Base-by-base conservation (phyloP, 2,888 invertebrate species). In the Asteroscopus sphinx region DNA sequence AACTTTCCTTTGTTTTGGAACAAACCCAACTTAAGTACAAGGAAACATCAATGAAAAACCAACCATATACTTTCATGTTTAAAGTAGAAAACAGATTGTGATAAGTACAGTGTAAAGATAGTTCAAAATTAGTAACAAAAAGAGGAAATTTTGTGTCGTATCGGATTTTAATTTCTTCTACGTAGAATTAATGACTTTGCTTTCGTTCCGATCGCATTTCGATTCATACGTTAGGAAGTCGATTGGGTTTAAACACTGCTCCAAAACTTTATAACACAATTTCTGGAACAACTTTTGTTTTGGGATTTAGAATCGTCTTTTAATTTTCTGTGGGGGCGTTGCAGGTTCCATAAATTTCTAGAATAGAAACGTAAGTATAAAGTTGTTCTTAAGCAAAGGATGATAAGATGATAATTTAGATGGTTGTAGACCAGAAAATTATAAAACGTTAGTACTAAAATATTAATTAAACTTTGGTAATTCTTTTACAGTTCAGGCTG, bases 101-200 rank as follows among this genome's bases (percentile, higher is more conserved):
- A 2, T 0, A 8, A 1, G 0, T 15, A 16, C 12, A 8, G 42
- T 49, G 55, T 68, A 82, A 80, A 71, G 77, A 77, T 76, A 71
- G 70, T 76, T 79, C 77, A 58, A 60, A 70, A 73, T 64, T 75
- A 68, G 63, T 57, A 73, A 54, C 77, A 76, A 76, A 80, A 78
- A 83, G 89, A 86, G 90, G 91, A 90, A 76, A 76, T 76, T 92
- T 92, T 91, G 91, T 91, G 91, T 92, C 90, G 93, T 93, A 93
- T 93, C 90, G 91, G 91, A 89, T 92, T 93, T 93, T 92, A 92
- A 93, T 93, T 93, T 92, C 92, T 92, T 82, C 82, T 86, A 76
- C 79, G 82, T 81, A 85, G 89, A 92, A 93, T 92, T 92, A 93
- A 93, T 90, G 93, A 91, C 85, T 89, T 89, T 85, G 89, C 88